Conservation (phyloP, 2,113 vertebrate species). For the Eira barbara region DNA sequence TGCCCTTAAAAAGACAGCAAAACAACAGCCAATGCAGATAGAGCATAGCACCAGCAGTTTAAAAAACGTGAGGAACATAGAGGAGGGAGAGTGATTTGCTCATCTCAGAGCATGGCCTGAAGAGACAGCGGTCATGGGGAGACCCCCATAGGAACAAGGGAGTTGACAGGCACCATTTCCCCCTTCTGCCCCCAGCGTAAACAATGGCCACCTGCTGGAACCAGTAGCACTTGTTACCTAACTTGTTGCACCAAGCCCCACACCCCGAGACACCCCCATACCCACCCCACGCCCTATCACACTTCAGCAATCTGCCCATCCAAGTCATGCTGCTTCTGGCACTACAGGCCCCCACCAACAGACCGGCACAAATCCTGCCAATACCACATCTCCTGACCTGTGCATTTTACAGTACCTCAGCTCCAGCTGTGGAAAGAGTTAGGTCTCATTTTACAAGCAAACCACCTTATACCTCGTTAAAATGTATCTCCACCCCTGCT, state of each 20-base stretch:
- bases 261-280: neutral
- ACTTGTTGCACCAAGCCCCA: neutral
- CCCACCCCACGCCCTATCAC: neutral
- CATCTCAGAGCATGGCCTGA: neutral
- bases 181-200: neutral
- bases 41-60: neutral
- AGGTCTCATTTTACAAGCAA: neutral
- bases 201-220: neutral
- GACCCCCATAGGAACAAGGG: neutral
- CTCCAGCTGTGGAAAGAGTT: neutral
- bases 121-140: neutral
- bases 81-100: neutral
- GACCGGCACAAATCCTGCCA: neutral
- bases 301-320: neutral
- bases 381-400: neutral
- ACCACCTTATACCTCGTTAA: neutral
- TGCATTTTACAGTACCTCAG: neutral
- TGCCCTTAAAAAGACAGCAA: neutral
- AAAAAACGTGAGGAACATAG: neutral
- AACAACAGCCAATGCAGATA: neutral
- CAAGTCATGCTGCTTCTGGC: neutral
- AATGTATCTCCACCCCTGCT: neutral
- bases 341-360: neutral
- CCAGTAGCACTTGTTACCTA: neutral
- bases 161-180: neutral